These are phyloP conservation scores for Lerista edwardsae DNA, from an alignment of 2,797 vertebrate genomes.

Conservation along the genomic window DNA sequence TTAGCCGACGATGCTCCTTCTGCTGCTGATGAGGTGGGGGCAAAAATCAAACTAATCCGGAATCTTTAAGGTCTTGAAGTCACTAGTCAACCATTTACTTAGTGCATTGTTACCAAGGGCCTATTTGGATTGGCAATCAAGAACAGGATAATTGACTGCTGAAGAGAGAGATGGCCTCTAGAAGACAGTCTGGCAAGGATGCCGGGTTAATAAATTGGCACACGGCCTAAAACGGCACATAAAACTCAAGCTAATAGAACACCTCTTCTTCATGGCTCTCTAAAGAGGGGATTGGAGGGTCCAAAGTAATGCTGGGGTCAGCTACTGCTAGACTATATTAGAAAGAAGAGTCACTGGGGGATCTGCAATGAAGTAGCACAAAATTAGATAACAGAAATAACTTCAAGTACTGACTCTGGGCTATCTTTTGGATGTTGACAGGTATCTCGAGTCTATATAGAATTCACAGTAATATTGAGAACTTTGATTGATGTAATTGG, in stretches of 20 bases:
- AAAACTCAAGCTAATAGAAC: conserved; percentile 24
- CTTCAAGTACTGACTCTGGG: not conserved
- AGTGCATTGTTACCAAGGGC: conserved; percentile 34
- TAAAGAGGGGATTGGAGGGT: conserved; percentile 23
- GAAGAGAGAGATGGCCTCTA: conserved; percentile 28
- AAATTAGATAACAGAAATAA: not conserved
- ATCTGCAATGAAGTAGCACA: not conserved
- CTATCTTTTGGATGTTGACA: not conserved
- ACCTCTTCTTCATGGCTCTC: not conserved
- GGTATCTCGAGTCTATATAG: not conserved
- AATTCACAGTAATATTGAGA: not conserved
- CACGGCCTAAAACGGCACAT: conserved; percentile 29
- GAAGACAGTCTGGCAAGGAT: conserved; percentile 25
- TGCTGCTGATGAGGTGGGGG: not conserved
- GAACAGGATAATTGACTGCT: conserved; percentile 35
- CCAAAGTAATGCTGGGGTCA: conserved; percentile 10
- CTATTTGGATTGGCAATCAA: conserved; percentile 34
- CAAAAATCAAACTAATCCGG: conserved; percentile 32
- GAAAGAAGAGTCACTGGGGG: conserved; percentile 26
- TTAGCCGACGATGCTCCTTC: not conserved
- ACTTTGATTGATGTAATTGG: not conserved
- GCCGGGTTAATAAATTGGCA: conserved; percentile 14
- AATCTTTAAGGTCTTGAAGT: conserved; percentile 11
- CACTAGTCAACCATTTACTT: conserved; percentile 37
- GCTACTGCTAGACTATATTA: conserved; percentile 16